phyloP scores from a whole-genome alignment of 1,140 invertebrate species.

The Zaprionus camerounensis region DNA sequence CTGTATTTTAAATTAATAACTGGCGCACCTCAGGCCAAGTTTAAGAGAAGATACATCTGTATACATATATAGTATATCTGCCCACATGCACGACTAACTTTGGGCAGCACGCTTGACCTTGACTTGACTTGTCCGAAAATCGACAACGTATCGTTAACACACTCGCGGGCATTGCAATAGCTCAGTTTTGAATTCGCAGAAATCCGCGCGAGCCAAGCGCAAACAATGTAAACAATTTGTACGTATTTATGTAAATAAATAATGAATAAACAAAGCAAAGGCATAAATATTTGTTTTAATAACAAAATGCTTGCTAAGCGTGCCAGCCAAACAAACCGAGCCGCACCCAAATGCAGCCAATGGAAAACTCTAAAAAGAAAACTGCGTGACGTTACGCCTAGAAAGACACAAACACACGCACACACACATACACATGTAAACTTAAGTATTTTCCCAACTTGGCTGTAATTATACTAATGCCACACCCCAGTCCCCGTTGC shows the following conservation, averaged over 20 bases:
- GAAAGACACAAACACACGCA: neutral
- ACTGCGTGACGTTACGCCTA: conserved; percentile 59
- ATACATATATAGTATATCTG: neutral
- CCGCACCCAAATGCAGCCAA: conserved; percentile 61
- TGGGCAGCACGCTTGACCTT: conserved; percentile 32
- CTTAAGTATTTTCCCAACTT: neutral
- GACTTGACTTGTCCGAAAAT: conserved; percentile 34
- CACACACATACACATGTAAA: neutral
- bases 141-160: neutral
- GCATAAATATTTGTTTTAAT: conserved; percentile 73
- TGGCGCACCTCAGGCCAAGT: neutral
- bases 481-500: conserved; percentile 18
- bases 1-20: neutral
- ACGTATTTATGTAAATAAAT: conserved; percentile 14
- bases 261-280: conserved; percentile 19
- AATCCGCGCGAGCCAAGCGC: conserved; percentile 4
- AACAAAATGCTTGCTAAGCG: conserved; percentile 35
- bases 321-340: neutral
- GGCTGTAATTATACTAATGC: conserved; percentile 1
- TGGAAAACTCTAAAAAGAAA: conserved; percentile 65
- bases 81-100: conserved; percentile 1
- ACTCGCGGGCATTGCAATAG: neutral
- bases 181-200: neutral
- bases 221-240: conserved; percentile 6
- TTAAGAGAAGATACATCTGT: neutral